A percentile compares a stretch with the other conserved stretches of the same genome.
Conservation (phyloP, 2,797 vertebrate genomes). For the Ceryle rudis region DNA sequence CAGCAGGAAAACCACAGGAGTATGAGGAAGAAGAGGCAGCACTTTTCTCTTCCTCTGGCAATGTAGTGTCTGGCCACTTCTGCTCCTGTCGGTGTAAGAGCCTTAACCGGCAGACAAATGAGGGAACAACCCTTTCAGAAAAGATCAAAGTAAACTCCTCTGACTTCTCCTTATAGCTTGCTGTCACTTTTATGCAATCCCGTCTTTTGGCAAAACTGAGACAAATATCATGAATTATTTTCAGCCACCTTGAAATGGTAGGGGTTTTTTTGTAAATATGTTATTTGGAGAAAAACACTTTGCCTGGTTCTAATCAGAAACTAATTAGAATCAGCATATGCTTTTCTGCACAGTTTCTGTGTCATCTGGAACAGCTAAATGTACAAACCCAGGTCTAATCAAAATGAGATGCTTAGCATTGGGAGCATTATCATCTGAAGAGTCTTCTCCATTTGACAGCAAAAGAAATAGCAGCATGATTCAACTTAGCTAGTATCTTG, state of each 20-base stretch:
- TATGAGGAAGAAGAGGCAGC: not conserved
- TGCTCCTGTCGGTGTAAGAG: not conserved
- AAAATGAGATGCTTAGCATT: not conserved
- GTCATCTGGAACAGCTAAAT: constrained; percentile 39
- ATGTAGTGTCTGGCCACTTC: not conserved
- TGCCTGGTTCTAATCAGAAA: constrained; percentile 59
- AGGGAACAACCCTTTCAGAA: not conserved
- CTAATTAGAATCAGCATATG: constrained; percentile 68
- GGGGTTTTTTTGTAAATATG: not conserved
- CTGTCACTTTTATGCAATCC: not conserved
- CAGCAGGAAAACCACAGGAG: not conserved
- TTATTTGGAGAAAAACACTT: constrained; percentile 60
- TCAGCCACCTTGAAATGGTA: constrained; percentile 34
- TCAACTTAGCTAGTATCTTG: not conserved
- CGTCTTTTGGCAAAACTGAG: not conserved
- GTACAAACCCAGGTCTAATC: constrained; percentile 54
- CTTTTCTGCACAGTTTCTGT: constrained; percentile 21
- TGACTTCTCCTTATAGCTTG: not conserved
- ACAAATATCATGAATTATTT: constrained; percentile 24
- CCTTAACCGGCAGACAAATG: not conserved
- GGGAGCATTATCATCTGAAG: constrained; percentile 56
- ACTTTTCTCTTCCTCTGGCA: not conserved
- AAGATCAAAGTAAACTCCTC: not conserved
- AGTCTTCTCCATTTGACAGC: constrained; percentile 18
- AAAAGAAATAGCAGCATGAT: constrained; percentile 44